Percentiles rank a stretch among this genome's conserved stretches.
Conservation (phyloP, 92 coral and sea anemone genomes). For the Heteractis magnifica region DNA sequence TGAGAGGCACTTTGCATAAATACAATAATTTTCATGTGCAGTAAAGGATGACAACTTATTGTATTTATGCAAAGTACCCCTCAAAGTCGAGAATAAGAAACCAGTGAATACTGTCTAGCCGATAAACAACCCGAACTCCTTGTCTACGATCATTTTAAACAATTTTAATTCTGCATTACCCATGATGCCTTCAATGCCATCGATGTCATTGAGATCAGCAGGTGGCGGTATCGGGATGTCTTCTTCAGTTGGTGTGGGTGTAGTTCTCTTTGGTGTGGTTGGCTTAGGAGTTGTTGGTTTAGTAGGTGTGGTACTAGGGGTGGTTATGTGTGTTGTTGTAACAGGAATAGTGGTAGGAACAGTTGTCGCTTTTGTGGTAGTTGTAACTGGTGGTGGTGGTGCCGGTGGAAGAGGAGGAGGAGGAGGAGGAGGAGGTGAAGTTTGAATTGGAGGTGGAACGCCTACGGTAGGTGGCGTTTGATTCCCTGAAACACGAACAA, state of each 20-base stretch:
- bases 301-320: constrained; percentile 8
- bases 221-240: constrained; percentile 48
- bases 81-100: no score
- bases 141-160: no score
- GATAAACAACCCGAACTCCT: no score
- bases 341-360: constrained; percentile 18
- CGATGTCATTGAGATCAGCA: constrained; percentile 25
- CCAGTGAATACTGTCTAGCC: no score
- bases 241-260: constrained; percentile 24
- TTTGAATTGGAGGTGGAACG: constrained; percentile 10
- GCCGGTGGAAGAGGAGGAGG: constrained; percentile 29
- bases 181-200: constrained; percentile 29
- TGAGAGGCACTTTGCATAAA: no score
- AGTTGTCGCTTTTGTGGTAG: constrained; percentile 14
- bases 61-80: no score
- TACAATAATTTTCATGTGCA: no score
- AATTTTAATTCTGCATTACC: background rate
- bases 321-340: constrained; percentile 24
- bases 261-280: constrained; percentile 37
- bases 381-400: constrained; percentile 31
- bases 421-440: constrained; percentile 26
- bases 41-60: no score
- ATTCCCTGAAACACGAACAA: background rate
- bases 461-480: background rate
- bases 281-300: constrained; percentile 29